phyloP scores from a whole-genome alignment of 2,797 vertebrate genomes.

The Onychomys leucogaster region DNA sequence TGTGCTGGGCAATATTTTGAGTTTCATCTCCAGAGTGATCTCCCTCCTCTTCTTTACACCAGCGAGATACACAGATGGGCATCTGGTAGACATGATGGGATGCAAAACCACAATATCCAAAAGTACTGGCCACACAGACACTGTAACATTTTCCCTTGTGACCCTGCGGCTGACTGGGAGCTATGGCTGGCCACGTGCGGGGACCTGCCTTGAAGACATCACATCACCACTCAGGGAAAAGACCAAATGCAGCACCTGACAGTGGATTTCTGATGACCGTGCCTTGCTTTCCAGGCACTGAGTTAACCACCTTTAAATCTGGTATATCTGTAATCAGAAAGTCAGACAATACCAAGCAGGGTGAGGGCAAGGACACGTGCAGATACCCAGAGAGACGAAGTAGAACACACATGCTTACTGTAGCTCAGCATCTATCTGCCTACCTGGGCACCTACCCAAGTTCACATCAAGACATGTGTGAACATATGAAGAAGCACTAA shows the following conservation, averaged over 20 bases:
- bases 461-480: neutral
- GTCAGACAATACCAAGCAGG: constrained; percentile 32
- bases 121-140: neutral
- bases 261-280: neutral
- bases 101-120: neutral
- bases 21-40: constrained; percentile 35
- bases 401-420: neutral
- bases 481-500: neutral
- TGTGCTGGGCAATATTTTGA: constrained; percentile 13
- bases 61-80: neutral
- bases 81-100: neutral
- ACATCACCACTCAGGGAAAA: neutral
- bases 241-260: neutral
- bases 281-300: neutral
- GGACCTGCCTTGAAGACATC: neutral
- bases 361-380: constrained; percentile 23
- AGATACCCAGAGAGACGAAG: constrained; percentile 15
- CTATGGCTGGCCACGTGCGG: neutral
- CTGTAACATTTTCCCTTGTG: neutral
- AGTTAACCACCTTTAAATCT: neutral
- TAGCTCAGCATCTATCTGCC: neutral
- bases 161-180: neutral
- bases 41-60: constrained; percentile 26
- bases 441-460: neutral
- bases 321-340: constrained; percentile 47